phyloP scores from a whole-genome alignment of 2,113 vertebrate genomes.

The Hypanus sabinus region DNA sequence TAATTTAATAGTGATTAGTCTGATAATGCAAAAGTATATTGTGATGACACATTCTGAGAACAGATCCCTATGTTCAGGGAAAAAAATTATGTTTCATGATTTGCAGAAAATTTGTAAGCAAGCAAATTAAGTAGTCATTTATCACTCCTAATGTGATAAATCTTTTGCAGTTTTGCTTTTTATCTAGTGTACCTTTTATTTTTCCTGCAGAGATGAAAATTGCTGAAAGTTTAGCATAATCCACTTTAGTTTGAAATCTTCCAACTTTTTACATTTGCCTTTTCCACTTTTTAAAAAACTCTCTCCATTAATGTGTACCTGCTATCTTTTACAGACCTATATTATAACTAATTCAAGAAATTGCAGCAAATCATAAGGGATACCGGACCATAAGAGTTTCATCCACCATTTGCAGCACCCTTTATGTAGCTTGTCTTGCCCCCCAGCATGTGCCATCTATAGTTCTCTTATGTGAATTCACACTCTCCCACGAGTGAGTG shows the following conservation, averaged over 20 bases:
- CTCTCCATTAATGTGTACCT: not conserved
- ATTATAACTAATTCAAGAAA: not conserved
- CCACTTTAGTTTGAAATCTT: not conserved
- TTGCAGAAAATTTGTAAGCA: constrained; percentile 11
- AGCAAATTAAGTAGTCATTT: constrained; percentile 19
- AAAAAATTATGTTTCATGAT: constrained; percentile 14
- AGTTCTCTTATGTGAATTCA: constrained; percentile 22
- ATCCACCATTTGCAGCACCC: constrained; percentile 31
- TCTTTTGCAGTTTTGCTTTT: constrained; percentile 14
- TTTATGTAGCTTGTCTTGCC: constrained; percentile 22
- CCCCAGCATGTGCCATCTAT: not conserved
- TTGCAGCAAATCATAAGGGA: not conserved
- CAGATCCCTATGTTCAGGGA: not conserved
- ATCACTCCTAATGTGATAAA: not conserved
- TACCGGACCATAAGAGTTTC: not conserved
- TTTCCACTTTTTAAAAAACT: not conserved
- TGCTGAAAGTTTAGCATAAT: not conserved
- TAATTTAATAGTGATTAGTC: constrained; percentile 96
- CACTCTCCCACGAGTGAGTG: constrained; percentile 23
- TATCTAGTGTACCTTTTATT: constrained; percentile 11
- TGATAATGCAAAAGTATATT: constrained; percentile 46
- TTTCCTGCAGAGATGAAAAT: not conserved
- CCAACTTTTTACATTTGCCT: constrained; percentile 10
- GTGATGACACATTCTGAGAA: constrained; percentile 17
- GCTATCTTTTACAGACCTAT: not conserved